Conservation (phyloP, 2,113 vertebrate genomes). For the Phasianus colchicus region DNA sequence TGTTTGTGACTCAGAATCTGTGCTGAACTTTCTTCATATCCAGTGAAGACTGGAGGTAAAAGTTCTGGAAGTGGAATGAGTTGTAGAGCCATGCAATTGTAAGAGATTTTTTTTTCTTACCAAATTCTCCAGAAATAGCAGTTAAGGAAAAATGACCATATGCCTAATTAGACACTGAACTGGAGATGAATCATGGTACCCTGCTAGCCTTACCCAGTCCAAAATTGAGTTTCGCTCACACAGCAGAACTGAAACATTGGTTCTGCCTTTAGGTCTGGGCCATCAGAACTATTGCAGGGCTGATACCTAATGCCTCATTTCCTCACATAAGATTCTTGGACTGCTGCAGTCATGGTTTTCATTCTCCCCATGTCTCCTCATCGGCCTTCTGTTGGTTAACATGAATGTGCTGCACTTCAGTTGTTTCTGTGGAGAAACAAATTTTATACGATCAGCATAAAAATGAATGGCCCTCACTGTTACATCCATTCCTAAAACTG, state of each 20-base stretch:
- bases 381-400: slow-evolving; percentile 61
- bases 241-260: rapidly evolving
- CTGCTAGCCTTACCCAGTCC: neutral
- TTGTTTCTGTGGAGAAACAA: slow-evolving; percentile 70
- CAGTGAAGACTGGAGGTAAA: neutral
- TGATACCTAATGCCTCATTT: neutral
- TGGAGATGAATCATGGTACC: neutral
- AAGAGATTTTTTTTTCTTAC: neutral
- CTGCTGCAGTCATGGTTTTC: slow-evolving; percentile 72
- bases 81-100: neutral
- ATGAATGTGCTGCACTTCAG: neutral
- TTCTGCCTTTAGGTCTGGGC: neutral
- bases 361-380: slow-evolving; percentile 68
- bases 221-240: neutral
- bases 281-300: neutral
- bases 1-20: neutral
- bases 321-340: slow-evolving; percentile 79
- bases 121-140: neutral
- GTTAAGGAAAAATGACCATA: neutral
- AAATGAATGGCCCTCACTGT: neutral
- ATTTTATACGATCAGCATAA: slow-evolving; percentile 72
- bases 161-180: neutral
- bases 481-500: rapidly evolving
- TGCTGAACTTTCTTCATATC: neutral
- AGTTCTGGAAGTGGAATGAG: neutral